A percentile compares a stretch with the other conserved stretches of the same genome.
phyloP scores from a whole-genome alignment of 1,140 invertebrate species.

The Pteromalus puparum region DNA sequence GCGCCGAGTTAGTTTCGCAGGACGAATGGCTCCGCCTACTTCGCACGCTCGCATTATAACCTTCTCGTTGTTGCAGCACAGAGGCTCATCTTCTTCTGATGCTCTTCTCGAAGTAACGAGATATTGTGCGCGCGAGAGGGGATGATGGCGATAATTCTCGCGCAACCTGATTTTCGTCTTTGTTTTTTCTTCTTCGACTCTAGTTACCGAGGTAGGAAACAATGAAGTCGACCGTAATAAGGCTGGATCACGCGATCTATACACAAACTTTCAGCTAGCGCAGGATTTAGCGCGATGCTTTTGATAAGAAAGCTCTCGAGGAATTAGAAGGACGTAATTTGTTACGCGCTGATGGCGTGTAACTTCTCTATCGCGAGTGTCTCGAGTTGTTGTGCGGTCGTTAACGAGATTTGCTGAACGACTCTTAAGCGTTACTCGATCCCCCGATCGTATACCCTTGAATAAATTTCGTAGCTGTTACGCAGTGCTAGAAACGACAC shows the following conservation, averaged over 20 bases:
- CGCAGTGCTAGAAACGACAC: neutral
- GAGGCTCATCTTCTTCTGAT: neutral
- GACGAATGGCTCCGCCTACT: neutral
- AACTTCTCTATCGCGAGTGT: neutral
- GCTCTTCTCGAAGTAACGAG: slow-evolving; percentile 2
- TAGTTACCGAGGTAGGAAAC: neutral
- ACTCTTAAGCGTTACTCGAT: no score
- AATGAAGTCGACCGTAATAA: slow-evolving; percentile 16
- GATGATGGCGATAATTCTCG: slow-evolving; percentile 29
- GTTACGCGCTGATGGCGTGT: neutral
- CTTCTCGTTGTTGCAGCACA: neutral
- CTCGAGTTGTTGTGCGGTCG: no score
- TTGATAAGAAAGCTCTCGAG: neutral
- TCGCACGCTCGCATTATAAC: neutral
- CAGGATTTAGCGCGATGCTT: neutral
- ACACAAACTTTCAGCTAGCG: neutral
- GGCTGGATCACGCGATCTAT: neutral
- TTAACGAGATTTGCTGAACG: no score
- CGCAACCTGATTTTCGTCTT: neutral
- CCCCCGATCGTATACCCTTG: no score
- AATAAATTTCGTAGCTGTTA: no score
- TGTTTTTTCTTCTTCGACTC: neutral
- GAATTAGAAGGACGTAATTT: neutral
- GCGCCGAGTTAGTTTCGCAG: slow-evolving; percentile 11
- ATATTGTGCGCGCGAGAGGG: neutral